These are phyloP conservation scores for Tenebrio molitor DNA, from an alignment of 1,140 invertebrate species.

Conservation along the genomic window DNA sequence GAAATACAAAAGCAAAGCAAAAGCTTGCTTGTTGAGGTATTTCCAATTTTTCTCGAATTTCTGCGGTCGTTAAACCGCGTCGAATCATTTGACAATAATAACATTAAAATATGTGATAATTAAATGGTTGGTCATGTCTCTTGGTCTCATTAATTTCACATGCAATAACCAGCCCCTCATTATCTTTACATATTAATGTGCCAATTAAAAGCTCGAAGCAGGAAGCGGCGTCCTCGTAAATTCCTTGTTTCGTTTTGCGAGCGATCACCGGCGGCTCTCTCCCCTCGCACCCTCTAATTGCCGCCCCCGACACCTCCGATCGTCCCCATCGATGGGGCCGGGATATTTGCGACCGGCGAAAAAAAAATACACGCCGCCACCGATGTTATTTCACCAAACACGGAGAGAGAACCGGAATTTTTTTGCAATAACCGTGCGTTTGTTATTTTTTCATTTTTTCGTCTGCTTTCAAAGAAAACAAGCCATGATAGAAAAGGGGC, in stretches of 20 bases:
- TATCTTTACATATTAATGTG: constrained; percentile 12
- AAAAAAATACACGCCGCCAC: constrained; percentile 29
- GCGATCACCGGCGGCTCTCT: background rate
- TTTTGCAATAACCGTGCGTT: constrained; percentile 43
- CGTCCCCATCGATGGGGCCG: background rate
- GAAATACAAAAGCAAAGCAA: too few relatives aligned
- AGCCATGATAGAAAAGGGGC: background rate
- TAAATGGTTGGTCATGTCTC: background rate
- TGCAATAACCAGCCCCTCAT: constrained; percentile 6
- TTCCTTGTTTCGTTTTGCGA: constrained; percentile 6
- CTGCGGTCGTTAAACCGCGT: too few relatives aligned
- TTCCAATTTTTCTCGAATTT: too few relatives aligned
- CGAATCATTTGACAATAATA: too few relatives aligned
- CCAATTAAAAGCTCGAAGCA: constrained; percentile 22
- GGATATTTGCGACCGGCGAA: background rate
- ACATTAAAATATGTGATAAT: background rate
- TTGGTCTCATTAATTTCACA: constrained; percentile 11
- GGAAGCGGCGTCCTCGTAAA: constrained; percentile 18
- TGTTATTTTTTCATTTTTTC: constrained; percentile 60
- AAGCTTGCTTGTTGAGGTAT: too few relatives aligned
- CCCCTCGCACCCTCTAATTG: too few relatives aligned
- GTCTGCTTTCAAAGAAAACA: constrained; percentile 58
- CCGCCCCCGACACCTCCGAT: constrained; percentile 7
- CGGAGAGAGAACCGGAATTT: constrained; percentile 23
- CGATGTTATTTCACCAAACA: constrained; percentile 40